Base-by-base conservation (phyloP, 1,140 invertebrate genomes). In the roundworm (Caenorhabditis elegans) region DNA sequence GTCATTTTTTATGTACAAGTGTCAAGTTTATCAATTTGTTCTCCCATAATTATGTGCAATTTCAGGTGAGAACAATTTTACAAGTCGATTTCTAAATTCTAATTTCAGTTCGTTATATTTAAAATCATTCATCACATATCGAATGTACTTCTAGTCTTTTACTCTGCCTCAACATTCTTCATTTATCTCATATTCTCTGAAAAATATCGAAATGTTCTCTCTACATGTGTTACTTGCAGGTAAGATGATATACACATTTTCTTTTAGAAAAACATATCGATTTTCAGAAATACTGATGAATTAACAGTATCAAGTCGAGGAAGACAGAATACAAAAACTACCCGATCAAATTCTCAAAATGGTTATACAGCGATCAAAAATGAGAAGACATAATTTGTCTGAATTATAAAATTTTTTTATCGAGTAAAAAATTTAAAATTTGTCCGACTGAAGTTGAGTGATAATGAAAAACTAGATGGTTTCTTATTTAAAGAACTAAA, bases 101-200 rank as follows among this genome's bases (percentile, higher is more conserved):
- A 70, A 34, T 70, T 70, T 22, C 60, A 70, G 60, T 70, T 70
- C 10, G 39, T 34, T 22, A n/a, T 70, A 70, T 70, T 70, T 22
- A 31, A 34, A 39, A 34, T 70, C 19, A 31, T 70, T 11, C 60
- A 70, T 39, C 60, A 70, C 60, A 70, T 70, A 70, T 70, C 60
- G 19, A 70, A 70, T 43, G 34, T 70, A 3, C n/a, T 70, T 19
- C 34, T 70, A 10, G 60, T 70, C 34, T 39, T 34, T 70, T 70
- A 70, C 22, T 70, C 60, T 4, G 39, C 43, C 34, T 70, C 60
- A 39, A 70, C 60, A 11, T 70, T 70, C 19, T 70, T 70, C 19
- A 70, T 70, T 70, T 70, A 70, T 70, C 34, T 70, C 11, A 70
- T 70, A 24, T 70, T 70, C 60, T 70, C 60, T 8, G 60, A 39